A percentile compares a stretch with the other conserved stretches of the same genome.
phyloP scores from a whole-genome alignment of 1,140 invertebrate genomes.

The Chrysopa pallens region DNA sequence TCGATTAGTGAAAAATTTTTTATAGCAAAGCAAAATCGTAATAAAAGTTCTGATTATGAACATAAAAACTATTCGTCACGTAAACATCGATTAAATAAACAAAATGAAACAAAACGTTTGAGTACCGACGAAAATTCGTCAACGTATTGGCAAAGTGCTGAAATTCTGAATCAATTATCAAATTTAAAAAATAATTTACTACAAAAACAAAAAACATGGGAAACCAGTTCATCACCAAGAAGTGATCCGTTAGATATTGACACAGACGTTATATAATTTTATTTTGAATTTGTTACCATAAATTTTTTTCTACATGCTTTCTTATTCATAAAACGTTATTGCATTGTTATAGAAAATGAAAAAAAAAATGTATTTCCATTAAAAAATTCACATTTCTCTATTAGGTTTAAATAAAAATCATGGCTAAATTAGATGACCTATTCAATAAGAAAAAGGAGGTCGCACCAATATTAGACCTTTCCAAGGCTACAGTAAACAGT shows the following conservation, averaged over 20 bases:
- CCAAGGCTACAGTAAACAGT: constrained; percentile 52
- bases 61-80: background rate
- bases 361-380: no score
- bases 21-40: background rate
- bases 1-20: background rate
- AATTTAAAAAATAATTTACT: constrained; percentile 13
- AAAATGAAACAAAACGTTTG: constrained; percentile 1
- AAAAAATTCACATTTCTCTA: no score
- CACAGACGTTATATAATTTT: no score
- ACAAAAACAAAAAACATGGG: constrained; percentile 16
- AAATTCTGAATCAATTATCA: constrained; percentile 11
- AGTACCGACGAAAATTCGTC: background rate
- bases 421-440: constrained; percentile 63
- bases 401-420: constrained; percentile 7
- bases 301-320: no score
- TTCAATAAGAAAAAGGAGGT: constrained; percentile 67
- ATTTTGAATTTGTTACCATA: no score
- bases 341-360: no score
- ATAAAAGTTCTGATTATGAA: no score
- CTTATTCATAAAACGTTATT: no score
- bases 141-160: constrained; percentile 2
- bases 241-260: background rate
- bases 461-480: constrained; percentile 65
- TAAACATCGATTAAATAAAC: background rate
- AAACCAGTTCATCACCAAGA: constrained; percentile 4